A percentile compares a stretch with the other conserved stretches of the same genome.
These are phyloP conservation scores for Falco punctatus DNA, from an alignment of 2,113 vertebrate species.

Conservation along the genomic window DNA sequence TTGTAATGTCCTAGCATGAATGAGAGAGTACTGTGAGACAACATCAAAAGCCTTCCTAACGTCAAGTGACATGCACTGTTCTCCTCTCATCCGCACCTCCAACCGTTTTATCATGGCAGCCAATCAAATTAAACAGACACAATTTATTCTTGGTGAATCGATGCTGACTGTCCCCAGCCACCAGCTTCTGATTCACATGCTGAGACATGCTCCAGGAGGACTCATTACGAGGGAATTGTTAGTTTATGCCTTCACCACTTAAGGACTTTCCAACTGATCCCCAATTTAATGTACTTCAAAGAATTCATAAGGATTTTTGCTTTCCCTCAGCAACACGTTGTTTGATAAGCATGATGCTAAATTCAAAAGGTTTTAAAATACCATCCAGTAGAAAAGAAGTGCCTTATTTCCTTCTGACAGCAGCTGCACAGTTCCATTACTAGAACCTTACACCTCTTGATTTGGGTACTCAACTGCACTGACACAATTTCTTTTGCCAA, in stretches of 20 bases:
- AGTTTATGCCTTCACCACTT: background rate
- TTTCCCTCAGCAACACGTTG: background rate
- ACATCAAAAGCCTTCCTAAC: background rate
- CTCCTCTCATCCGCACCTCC: background rate
- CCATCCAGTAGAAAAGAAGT: background rate
- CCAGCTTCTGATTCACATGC: background rate
- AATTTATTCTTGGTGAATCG: background rate
- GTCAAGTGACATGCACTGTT: background rate
- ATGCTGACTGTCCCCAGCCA: background rate
- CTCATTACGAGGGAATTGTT: background rate
- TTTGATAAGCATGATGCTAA: background rate
- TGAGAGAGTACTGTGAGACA: background rate
- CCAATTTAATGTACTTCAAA: background rate
- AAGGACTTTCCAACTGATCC: background rate
- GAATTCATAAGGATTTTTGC: background rate
- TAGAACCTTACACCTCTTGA: background rate
- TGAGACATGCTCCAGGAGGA: background rate
- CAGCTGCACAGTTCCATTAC: background rate
- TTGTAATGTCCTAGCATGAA: accelerated
- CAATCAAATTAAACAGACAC: background rate
- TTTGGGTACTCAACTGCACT: background rate
- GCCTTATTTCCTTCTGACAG: background rate
- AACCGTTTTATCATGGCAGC: background rate
- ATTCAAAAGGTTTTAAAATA: background rate
- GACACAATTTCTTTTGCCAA: background rate